Evolutionary conservation across 2,113 vertebrate genomes (phyloP).

Genomic region (Cariama cristata): DNA sequence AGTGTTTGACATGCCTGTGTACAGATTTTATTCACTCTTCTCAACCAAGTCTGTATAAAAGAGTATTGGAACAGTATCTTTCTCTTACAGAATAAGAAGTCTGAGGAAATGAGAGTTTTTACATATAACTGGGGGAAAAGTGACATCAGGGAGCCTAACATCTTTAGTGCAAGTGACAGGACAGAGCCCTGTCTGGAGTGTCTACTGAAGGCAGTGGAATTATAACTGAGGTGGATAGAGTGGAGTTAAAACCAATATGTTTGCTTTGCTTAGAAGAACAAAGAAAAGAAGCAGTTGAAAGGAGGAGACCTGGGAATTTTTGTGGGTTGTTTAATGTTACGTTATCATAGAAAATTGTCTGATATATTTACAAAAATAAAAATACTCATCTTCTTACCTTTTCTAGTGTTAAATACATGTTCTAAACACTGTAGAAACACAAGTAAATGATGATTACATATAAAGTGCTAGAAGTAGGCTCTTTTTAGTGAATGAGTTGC

Average conservation of each 20-base stretch:
- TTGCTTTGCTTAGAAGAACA: background rate
- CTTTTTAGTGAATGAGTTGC: background rate
- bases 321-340: background rate
- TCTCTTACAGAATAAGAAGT: background rate
- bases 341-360: background rate
- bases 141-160: rapidly evolving
- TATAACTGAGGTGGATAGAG: background rate
- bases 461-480: background rate
- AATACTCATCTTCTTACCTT: background rate
- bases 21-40: background rate
- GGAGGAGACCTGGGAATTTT: background rate
- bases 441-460: background rate
- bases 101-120: background rate
- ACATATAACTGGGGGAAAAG: background rate
- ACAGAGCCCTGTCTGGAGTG: background rate
- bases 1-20: no score
- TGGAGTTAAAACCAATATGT: background rate
- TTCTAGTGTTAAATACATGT: background rate
- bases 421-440: background rate
- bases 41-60: background rate
- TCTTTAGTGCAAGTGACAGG: background rate
- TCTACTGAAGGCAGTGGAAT: background rate
- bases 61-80: background rate
- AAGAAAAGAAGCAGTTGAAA: background rate
- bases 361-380: background rate